Conservation (phyloP, 2,113 vertebrate species). For the Lethenteron reissneri region DNA sequence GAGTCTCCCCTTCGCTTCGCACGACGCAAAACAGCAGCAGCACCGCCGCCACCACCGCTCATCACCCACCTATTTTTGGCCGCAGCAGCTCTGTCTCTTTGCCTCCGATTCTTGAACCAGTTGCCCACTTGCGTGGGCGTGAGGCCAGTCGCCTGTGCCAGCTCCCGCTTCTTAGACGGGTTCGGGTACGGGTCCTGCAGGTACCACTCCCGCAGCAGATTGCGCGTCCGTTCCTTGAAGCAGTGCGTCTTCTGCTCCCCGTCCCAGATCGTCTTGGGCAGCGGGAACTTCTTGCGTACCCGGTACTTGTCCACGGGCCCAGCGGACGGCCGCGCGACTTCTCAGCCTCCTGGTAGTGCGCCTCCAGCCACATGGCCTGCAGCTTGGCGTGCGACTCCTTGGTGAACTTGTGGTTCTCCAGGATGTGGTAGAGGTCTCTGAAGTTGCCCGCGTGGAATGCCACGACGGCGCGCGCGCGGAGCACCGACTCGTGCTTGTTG, state of each 20-base stretch:
- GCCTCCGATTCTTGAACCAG: conserved; percentile 99
- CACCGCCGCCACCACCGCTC: background rate
- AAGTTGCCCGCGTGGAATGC: conserved; percentile 99
- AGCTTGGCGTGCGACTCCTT: conserved; percentile 98
- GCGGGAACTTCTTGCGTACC: conserved; percentile 98
- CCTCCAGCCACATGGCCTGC: conserved; percentile 98
- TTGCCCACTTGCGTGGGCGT: conserved; percentile 98
- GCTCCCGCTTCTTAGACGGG: conserved; percentile 99
- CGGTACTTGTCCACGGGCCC: conserved; percentile 97
- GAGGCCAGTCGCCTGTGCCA: conserved; percentile 99
- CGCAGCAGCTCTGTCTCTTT: conserved; percentile 93
- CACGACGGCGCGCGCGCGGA: conserved; percentile 86
- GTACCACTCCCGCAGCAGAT: conserved; percentile 98
- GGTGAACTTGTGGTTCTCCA: conserved; percentile 99
- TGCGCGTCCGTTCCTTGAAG: conserved; percentile 99
- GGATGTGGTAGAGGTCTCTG: conserved; percentile 96
- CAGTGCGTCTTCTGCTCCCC: conserved; percentile 99
- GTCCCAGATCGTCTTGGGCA: conserved; percentile 99
- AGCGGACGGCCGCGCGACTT: conserved; percentile 89
- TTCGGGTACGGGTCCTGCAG: conserved; percentile 99
- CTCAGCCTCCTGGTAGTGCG: conserved; percentile 99
- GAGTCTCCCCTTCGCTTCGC: too few relatives aligned
- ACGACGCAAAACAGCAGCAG: too few relatives aligned
- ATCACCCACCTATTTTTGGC: conserved; percentile 93
- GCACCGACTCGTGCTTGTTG: conserved; percentile 99